phyloP scores from a whole-genome alignment of 2,113 vertebrate genomes.

The Fukomys damarensis region DNA sequence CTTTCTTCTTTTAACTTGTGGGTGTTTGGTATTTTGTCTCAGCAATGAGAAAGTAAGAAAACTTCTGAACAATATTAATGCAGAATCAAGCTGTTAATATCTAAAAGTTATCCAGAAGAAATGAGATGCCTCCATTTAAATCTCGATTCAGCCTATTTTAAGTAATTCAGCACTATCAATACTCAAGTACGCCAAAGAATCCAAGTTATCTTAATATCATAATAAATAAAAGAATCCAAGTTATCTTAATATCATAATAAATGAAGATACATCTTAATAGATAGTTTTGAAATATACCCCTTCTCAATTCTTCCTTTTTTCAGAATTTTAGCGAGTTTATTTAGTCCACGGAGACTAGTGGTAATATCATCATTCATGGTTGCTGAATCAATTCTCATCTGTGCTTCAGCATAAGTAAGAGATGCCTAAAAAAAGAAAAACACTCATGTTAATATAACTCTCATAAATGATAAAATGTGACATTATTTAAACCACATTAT shows the following conservation, averaged over 20 bases:
- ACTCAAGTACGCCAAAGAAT: slow-evolving; percentile 37
- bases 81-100: slow-evolving; percentile 11
- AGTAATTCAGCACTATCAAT: not conserved
- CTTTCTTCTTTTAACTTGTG: not conserved
- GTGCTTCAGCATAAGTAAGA: slow-evolving; percentile 97
- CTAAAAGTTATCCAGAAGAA: not conserved
- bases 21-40: not conserved
- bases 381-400: slow-evolving; percentile 96
- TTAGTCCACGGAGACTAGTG: slow-evolving; percentile 92
- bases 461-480: not conserved
- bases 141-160: not conserved
- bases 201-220: not conserved
- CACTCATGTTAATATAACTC: not conserved
- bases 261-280: not conserved
- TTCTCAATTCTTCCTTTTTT: slow-evolving; percentile 94
- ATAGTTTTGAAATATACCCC: slow-evolving; percentile 86
- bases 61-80: not conserved
- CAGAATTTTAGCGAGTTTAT: slow-evolving; percentile 96
- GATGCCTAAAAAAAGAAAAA: slow-evolving; percentile 89
- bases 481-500: not conserved
- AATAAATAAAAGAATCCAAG: not conserved
- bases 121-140: not conserved
- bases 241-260: not conserved
- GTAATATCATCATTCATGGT: slow-evolving; percentile 93
- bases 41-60: not conserved